A percentile compares a stretch with the other conserved stretches of the same genome.
phyloP scores from a whole-genome alignment of 1,140 invertebrate genomes.

The Reticulitermes speratus region DNA sequence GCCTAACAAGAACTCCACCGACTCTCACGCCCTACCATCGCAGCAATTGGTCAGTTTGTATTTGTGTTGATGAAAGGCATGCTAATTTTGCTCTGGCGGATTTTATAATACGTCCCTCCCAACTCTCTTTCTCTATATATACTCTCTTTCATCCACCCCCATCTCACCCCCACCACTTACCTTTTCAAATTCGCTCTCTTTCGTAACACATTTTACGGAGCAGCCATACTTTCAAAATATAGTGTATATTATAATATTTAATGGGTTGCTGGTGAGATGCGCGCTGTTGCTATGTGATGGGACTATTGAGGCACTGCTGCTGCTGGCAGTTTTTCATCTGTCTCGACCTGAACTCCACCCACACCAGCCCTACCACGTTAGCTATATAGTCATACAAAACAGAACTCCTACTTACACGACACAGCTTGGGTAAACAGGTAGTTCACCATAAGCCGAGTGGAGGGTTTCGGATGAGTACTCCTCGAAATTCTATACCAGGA shows the following conservation, averaged over 20 bases:
- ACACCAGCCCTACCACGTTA: not conserved
- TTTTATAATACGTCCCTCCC: constrained; percentile 13
- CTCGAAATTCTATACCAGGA: constrained; percentile 1
- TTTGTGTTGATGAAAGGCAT: constrained; percentile 18
- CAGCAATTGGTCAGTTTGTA: constrained; percentile 25
- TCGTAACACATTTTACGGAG: constrained; percentile 23
- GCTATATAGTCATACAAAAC: not conserved
- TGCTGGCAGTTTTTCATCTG: not conserved
- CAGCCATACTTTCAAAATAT: constrained; percentile 28
- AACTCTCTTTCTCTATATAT: not conserved
- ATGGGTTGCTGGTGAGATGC: constrained; percentile 19
- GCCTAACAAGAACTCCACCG: not conserved
- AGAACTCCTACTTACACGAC: not conserved
- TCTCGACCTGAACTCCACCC: not conserved
- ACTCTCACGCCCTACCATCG: not conserved
- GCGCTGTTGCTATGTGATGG: constrained; percentile 9
- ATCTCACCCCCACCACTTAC: not conserved
- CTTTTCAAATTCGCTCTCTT: not conserved
- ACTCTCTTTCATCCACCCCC: not conserved
- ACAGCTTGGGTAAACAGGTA: not conserved
- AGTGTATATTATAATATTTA: constrained; percentile 26
- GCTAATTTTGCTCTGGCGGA: constrained; percentile 20
- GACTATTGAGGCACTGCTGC: constrained; percentile 1
- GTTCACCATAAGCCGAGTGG: not conserved
- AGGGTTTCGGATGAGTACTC: not conserved